phyloP scores from a whole-genome alignment of 2,797 vertebrate genomes.

The Gila robusta region DNA sequence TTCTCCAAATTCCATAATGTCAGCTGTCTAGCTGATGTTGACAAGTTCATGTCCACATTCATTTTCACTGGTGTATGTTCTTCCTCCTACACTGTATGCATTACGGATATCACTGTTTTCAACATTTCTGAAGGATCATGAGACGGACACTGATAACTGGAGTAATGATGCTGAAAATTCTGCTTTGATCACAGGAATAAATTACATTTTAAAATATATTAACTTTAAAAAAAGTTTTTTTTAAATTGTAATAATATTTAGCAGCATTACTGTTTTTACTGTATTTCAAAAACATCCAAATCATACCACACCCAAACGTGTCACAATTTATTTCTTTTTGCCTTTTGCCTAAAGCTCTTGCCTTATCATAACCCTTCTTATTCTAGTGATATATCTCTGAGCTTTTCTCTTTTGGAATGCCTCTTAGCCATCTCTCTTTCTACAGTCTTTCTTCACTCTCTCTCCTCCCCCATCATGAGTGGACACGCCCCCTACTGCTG shows the following conservation, averaged over 20 bases:
- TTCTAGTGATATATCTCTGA: too few relatives aligned
- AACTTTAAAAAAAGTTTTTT: not conserved
- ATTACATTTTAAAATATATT: not conserved
- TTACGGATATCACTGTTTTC: not conserved
- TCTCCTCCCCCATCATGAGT: too few relatives aligned
- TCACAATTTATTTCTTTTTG: too few relatives aligned
- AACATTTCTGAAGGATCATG: not conserved
- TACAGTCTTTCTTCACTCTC: too few relatives aligned
- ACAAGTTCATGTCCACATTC: not conserved
- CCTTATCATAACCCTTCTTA: too few relatives aligned
- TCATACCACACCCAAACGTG: too few relatives aligned
- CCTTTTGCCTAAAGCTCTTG: too few relatives aligned
- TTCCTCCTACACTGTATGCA: not conserved
- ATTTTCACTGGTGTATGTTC: not conserved
- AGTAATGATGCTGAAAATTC: not conserved
- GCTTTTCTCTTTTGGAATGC: too few relatives aligned
- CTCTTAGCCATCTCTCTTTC: too few relatives aligned
- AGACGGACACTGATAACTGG: not conserved
- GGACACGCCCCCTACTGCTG: too few relatives aligned
- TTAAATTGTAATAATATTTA: not conserved
- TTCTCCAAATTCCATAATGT: conserved; percentile 10
- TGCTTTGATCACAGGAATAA: not conserved
- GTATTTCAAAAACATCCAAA: not conserved
- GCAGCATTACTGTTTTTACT: not conserved
- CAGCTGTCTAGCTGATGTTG: not conserved